Percentiles rank a stretch among this genome's conserved stretches.
Evolutionary conservation across 2,888 invertebrate species (phyloP).

Genomic region (Hyposoter didymator): DNA sequence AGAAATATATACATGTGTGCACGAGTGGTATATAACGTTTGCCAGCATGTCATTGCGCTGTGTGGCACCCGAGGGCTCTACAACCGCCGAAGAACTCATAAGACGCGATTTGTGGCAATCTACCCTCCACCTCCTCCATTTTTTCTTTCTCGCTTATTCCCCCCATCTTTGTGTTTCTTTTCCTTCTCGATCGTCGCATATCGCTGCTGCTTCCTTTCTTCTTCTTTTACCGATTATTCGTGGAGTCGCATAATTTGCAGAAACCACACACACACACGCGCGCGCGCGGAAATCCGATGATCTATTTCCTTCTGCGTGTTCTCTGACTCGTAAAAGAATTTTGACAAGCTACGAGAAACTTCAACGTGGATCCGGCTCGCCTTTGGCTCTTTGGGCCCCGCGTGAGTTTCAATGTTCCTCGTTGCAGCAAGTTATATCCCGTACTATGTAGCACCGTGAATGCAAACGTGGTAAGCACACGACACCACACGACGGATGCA

Average conservation of each 20-base stretch:
- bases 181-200: slow-evolving; percentile 36
- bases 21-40: slow-evolving; percentile 69
- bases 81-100: slow-evolving; percentile 68
- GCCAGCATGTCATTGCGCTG: slow-evolving; percentile 79
- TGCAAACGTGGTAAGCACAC: slow-evolving; percentile 64
- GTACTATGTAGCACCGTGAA: slow-evolving; percentile 16
- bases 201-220: slow-evolving; percentile 35
- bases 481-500: slow-evolving; percentile 70
- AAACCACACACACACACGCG: background rate
- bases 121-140: slow-evolving; percentile 61
- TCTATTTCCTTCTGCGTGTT: slow-evolving; percentile 1
- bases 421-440: slow-evolving; percentile 30
- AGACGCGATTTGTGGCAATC: slow-evolving; percentile 70
- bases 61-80: slow-evolving; percentile 74
- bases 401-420: slow-evolving; percentile 42
- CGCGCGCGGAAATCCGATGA: background rate
- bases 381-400: slow-evolving; percentile 76
- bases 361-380: slow-evolving; percentile 79
- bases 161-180: slow-evolving; percentile 43
- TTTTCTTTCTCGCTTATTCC: slow-evolving; percentile 47
- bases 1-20: slow-evolving; percentile 66
- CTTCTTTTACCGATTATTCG: slow-evolving; percentile 27
- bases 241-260: slow-evolving; percentile 20
- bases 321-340: slow-evolving; percentile 29
- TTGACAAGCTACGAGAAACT: slow-evolving; percentile 56